Conservation (phyloP, 2,797 vertebrate species). For the Ptychobarbus kaznakovi region DNA sequence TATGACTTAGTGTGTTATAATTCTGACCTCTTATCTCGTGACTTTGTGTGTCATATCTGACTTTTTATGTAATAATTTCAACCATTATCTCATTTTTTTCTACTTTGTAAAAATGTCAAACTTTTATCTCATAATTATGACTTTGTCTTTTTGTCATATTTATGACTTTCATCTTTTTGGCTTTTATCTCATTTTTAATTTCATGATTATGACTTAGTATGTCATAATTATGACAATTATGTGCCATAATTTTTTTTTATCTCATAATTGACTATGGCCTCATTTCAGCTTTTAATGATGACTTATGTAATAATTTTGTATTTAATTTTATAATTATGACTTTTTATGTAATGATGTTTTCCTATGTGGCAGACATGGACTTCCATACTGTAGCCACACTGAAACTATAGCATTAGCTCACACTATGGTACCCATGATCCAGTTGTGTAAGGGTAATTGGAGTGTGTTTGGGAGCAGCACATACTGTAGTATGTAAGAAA, state of each 20-base stretch:
- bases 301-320: neutral
- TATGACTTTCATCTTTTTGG: neutral
- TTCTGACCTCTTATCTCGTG: neutral
- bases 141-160: too few relatives aligned
- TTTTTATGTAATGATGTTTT: neutral
- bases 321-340: neutral
- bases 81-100: neutral
- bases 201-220: neutral
- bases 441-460: neutral
- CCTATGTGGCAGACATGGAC: neutral
- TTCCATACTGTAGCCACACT: neutral
- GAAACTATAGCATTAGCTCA: neutral
- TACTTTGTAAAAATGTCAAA: neutral
- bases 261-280: neutral
- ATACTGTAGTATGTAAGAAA: neutral
- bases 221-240: neutral
- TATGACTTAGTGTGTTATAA: neutral
- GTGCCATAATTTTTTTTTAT: neutral
- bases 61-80: neutral
- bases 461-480: neutral
- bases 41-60: neutral
- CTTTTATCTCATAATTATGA: neutral
- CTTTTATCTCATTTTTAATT: neutral
- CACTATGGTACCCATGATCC: too few relatives aligned
- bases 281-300: neutral